Evolutionary conservation across 2,888 invertebrate genomes (phyloP), one percentile per base, ranked within the genome.

Genomic region (Dromius quadrimaculatus): DNA sequence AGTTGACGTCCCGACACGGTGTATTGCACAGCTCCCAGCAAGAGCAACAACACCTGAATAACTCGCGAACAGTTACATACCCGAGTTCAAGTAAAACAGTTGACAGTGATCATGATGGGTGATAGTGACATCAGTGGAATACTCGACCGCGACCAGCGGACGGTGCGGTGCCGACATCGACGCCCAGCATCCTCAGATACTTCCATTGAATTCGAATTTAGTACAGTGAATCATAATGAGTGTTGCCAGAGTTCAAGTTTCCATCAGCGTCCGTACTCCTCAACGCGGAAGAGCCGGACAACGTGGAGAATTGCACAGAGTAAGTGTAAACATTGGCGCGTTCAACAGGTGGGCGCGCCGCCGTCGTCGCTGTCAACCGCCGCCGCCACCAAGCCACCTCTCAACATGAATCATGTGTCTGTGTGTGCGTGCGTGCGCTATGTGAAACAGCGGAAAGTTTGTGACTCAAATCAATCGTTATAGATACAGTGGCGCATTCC

Each of bases 101-200:
- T 11, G 3, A 41, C 41, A 41, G 41, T 41, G 41, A 41, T 15
- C 41, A 41, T 41, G 15, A 41, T 41, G 41, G 41, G 13, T 41
- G 15, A 11, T 15, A 41, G 41, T 41, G 41, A 41, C 22, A 45
- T 79, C 41, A 76, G 74, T 59, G 81, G 82, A 43, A 82, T 82
- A 81, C 74, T 82, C 63, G 80, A 81, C 65, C 77, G 82, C 34
- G 82, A 82, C 72, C 79, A 79, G 74, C 78, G 82, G 72, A 82
- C 82, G 28, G 80, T 68, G 20, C 59, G 66, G 8, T 34, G 59
- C 20, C 34, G 59, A 47, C 47, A 47, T 47, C 47, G 17, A 38
- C 3, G 5, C 3, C 8, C 28, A 28, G 4, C 28, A 8, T 28
- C 13, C n/a, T 9, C 50, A 20, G 17, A 8, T 15, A 11, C 32